These are phyloP conservation scores for Protobothrops mucrosquamatus DNA, from an alignment of 2,113 vertebrate species.

Conservation along the genomic window DNA sequence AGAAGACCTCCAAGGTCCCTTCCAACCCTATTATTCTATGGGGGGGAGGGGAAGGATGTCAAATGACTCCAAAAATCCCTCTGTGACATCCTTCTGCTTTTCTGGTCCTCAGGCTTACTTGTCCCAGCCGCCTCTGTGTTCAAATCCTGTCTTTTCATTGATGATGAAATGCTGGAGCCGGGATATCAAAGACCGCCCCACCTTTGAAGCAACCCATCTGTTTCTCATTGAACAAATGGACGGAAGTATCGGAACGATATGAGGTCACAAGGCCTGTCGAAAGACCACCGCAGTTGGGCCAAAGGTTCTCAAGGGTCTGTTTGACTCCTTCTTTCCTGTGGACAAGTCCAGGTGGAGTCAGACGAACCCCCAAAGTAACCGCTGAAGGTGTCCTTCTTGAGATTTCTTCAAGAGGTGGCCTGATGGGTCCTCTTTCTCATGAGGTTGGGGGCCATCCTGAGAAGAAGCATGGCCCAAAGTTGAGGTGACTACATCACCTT, in stretches of 20 bases:
- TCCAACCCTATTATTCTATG: background rate
- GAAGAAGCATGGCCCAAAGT: background rate
- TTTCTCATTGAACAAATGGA: slow-evolving; percentile 79
- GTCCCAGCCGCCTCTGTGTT: slow-evolving; percentile 76
- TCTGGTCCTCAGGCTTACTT: slow-evolving; percentile 71
- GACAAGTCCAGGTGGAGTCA: slow-evolving; percentile 24
- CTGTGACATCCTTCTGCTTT: background rate
- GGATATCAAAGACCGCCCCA: slow-evolving; percentile 75
- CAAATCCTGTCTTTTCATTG: slow-evolving; percentile 77
- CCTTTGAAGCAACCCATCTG: slow-evolving; percentile 76
- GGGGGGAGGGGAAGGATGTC: background rate
- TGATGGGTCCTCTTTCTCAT: background rate
- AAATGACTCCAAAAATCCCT: background rate
- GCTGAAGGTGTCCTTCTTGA: too few species aligned
- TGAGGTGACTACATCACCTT: background rate
- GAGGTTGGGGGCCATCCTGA: background rate
- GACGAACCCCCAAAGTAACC: background rate
- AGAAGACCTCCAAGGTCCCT: background rate
- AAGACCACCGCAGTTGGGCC: slow-evolving; percentile 25
- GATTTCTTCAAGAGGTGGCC: background rate
- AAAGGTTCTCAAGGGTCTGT: slow-evolving; percentile 19
- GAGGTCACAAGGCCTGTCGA: slow-evolving; percentile 7
- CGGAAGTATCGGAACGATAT: slow-evolving; percentile 61
- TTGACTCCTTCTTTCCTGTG: slow-evolving; percentile 43
- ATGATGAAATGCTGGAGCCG: slow-evolving; percentile 84